Percentiles rank a stretch among this genome's conserved stretches.
Evolutionary conservation across 2,888 invertebrate species (phyloP).

Genomic region (Arrhopalites spinosus): DNA sequence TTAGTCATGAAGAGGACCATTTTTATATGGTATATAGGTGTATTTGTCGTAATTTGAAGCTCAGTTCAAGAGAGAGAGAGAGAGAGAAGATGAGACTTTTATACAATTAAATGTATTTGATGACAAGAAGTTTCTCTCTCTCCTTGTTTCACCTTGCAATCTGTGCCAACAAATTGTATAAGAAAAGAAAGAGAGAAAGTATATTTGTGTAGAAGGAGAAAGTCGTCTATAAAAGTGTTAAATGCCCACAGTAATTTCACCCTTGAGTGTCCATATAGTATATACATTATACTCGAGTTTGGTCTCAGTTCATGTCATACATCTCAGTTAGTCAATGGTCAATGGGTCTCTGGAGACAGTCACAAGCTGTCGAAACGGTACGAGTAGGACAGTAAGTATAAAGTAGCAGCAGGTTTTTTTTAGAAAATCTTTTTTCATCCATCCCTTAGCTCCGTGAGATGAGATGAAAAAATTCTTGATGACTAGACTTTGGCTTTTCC

Average conservation of each 20-base stretch:
- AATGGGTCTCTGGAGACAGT: not conserved
- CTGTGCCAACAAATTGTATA: not conserved
- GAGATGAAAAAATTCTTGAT: not conserved
- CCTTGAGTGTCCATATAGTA: not conserved
- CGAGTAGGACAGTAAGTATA: too few relatives aligned
- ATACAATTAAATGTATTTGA: too few relatives aligned
- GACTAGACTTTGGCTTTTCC: not conserved
- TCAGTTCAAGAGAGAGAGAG: too few relatives aligned
- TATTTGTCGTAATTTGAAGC: too few relatives aligned
- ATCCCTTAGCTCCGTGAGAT: not conserved
- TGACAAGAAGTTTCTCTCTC: too few relatives aligned
- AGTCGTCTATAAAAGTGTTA: not conserved
- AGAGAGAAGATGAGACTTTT: too few relatives aligned
- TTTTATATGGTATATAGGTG: too few relatives aligned
- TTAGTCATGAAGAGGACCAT: too few relatives aligned
- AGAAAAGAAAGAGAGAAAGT: not conserved
- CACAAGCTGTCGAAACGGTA: too few relatives aligned
- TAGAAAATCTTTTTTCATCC: not conserved
- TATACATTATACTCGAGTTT: not conserved
- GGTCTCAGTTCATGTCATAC: not conserved
- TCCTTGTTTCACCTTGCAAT: not conserved
- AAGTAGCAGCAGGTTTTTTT: not conserved
- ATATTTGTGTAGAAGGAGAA: too few relatives aligned
- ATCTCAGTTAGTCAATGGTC: not conserved
- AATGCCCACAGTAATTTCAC: not conserved